Base-by-base conservation (phyloP, 2,888 invertebrate genomes). In the Heliconius charithonia region DNA sequence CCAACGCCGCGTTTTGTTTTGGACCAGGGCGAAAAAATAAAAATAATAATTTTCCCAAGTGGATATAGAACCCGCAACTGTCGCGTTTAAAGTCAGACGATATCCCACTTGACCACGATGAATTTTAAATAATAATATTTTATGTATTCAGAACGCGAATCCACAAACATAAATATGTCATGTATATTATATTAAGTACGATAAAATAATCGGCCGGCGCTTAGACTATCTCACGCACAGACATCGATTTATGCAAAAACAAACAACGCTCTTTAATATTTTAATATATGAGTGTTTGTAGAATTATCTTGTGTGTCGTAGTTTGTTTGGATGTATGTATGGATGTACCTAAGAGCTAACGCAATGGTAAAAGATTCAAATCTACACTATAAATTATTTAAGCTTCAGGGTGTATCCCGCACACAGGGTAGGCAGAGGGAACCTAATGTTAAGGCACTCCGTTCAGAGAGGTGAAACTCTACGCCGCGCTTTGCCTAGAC, bases 181-280 rank as follows among this genome's bases (percentile, higher is more conserved):
- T 22, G 32, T 10, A 59, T 59, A 59, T 25, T 69, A 37, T 41
- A 45, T 51, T 27, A 70, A 19, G 10, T 29, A 72, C 59, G 72
- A 9, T 32, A 72, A 72, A 56, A 32, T 72, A n/a, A 56, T 32
- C 56, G n/a, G 29, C 59, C 56, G 56, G 2, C 56, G 27, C 56
- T 56, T 72, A 72, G 56, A 56, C 56, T 72, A 56, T 29, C 71
- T 72, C 71, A 59, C 71, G 71, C 25, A 41, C 41, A 69, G 69
- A 69, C 69, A 3, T 69, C 45, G 41, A 69, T 69, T 25, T 69
- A 69, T 69, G 69, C 25, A 69, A 69, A 69, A 41, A 41, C 45
- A 41, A 69, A 69, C 41, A 69, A 45, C 69, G n/a, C n/a, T 69
- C 22, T 45, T 69, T 41, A 69, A n/a, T 45, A 69, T 69, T 25